These are phyloP conservation scores for Tamias sibiricus DNA, from an alignment of 2,113 vertebrate genomes.

Conservation along the genomic window DNA sequence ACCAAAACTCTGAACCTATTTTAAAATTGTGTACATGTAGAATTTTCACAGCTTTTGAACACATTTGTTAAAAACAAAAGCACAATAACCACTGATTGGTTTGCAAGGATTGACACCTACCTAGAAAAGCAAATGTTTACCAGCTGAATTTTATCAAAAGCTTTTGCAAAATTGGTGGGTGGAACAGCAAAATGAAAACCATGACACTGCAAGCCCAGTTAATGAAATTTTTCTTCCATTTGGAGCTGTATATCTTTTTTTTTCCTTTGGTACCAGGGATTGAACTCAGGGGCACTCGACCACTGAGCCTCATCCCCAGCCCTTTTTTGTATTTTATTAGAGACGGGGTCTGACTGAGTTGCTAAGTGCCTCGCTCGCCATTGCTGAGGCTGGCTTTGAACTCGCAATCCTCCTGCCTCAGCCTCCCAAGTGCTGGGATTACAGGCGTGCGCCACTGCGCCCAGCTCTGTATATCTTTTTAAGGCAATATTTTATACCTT, in stretches of 20 bases:
- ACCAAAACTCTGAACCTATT: neutral
- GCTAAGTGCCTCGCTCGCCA: no score
- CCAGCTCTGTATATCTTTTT: no score
- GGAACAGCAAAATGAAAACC: neutral
- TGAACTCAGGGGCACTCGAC: no score
- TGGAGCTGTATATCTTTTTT: neutral
- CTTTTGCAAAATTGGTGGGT: neutral
- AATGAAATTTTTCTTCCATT: neutral
- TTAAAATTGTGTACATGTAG: slow-evolving; percentile 4
- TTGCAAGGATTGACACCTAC: neutral
- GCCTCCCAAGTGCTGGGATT: no score
- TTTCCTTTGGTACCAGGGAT: no score
- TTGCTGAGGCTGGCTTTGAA: no score
- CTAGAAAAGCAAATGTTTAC: neutral
- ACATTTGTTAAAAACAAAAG: slow-evolving; percentile 26
- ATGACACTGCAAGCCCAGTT: neutral
- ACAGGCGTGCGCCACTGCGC: no score
- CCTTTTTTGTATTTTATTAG: no score
- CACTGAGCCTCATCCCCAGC: no score
- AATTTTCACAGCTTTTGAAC: neutral
- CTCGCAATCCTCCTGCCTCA: no score
- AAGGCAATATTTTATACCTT: no score
- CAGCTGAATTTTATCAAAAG: neutral
- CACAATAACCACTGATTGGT: neutral
- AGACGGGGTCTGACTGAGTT: no score